phyloP scores from a whole-genome alignment of 2,888 invertebrate species.

The Aleiodes alternator region DNA sequence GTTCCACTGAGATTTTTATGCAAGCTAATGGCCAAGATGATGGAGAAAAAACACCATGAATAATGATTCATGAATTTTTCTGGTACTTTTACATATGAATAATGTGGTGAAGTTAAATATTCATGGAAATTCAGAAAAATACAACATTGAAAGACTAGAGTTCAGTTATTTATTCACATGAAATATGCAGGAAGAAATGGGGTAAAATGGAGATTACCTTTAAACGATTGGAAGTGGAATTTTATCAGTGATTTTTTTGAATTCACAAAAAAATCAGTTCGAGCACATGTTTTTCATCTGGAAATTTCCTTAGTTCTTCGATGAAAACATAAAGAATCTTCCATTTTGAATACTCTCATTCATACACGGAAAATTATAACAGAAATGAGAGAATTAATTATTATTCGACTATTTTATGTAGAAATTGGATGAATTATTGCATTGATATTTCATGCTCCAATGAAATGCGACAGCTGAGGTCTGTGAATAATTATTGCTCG shows the following conservation, averaged over 20 bases:
- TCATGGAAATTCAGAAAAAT: background rate
- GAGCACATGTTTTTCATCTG: too few species aligned
- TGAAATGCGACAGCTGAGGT: too few species aligned
- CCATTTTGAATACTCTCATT: too few species aligned
- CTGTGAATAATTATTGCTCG: too few species aligned
- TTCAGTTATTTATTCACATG: background rate
- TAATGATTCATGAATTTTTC: slow-evolving; percentile 10
- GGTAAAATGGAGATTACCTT: background rate
- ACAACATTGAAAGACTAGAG: slow-evolving; percentile 12
- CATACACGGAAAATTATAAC: too few species aligned
- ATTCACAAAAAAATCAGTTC: too few species aligned
- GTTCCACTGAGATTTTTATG: slow-evolving; percentile 23
- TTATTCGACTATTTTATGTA: background rate
- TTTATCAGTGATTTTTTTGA: too few species aligned
- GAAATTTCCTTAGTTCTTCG: too few species aligned
- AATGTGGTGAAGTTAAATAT: background rate
- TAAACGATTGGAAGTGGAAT: too few species aligned
- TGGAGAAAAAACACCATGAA: background rate
- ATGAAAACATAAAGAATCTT: too few species aligned
- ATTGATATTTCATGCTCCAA: too few species aligned
- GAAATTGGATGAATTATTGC: too few species aligned
- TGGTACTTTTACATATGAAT: slow-evolving; percentile 5
- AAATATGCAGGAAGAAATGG: background rate
- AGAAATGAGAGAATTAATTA: background rate
- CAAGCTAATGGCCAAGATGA: slow-evolving; percentile 5